Evolutionary conservation across 2,113 vertebrate genomes (phyloP), one percentile per base, ranked within the genome.

Genomic region (Solea senegalensis): DNA sequence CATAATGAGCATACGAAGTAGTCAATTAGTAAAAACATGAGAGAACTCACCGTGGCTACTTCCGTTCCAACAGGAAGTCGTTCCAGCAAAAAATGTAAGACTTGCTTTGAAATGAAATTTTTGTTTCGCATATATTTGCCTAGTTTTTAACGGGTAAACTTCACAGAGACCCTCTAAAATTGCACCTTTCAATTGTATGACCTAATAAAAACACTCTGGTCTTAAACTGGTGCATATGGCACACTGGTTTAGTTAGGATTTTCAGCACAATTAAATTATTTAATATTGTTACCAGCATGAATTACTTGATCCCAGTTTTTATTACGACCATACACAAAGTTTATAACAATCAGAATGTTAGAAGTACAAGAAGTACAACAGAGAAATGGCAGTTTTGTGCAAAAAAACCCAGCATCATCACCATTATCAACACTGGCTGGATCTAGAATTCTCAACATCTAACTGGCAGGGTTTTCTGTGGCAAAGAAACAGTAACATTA

Each of bases 341-440:
- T 50, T 28, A 21, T 69, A 61, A 78, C 51, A 73, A 68, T 72
- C 34, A 54, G 45, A 83, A 83, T 60, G 69, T 81, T 78, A 69
- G 48, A 86, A 73, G 55, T 63, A 76, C 21, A 53, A 69, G 48
- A 86, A 73, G 55, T 63, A 76, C 21, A 53, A 69, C 12, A 39
- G 65, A 84, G 43, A 60, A 83, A 88, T 53, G 80, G 86, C 87
- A 88, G 88, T 88, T 82, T 80, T 88, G 88, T 81, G 84, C 81
- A 84, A 86, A 82, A 82, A 71, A 34, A 82, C 21, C 21, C 21
- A 21, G 21, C 21, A 1, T 69, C 39, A 74, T 28, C 41, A 69
- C 70, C 44, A 82, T 68, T n/a, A 66, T 15, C 27, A 80, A 76
- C 59, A 76, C 65, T 52, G 14, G 49, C 68, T 26, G 4, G 16